These are phyloP conservation scores for Cheirogaleus medius DNA, from an alignment of 2,113 vertebrate genomes.

Conservation along the genomic window DNA sequence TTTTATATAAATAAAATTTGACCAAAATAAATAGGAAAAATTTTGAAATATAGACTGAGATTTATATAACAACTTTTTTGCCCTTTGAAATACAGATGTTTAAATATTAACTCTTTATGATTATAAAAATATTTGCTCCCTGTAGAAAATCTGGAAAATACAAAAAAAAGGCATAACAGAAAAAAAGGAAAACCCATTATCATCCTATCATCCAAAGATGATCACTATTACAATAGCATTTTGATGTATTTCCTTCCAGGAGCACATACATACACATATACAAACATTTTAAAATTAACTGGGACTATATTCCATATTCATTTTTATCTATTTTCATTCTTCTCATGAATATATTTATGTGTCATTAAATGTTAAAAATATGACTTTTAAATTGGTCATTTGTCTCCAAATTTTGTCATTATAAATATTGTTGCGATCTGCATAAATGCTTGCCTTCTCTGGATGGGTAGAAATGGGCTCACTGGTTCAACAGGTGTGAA, in stretches of 20 bases:
- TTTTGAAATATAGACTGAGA: background rate
- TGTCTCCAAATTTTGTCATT: slow-evolving; percentile 11
- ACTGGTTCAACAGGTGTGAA: background rate
- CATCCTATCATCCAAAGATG: background rate
- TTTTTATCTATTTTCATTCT: background rate
- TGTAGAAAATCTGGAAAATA: background rate
- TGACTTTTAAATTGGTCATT: background rate
- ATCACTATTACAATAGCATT: background rate
- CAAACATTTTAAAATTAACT: background rate
- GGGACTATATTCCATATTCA: background rate
- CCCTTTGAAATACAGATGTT: background rate
- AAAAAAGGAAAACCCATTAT: background rate
- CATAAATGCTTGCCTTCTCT: background rate
- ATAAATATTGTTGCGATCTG: background rate
- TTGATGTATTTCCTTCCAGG: background rate
- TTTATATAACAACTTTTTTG: background rate
- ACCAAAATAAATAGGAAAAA: slow-evolving; percentile 10
- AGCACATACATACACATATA: background rate
- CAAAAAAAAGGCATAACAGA: background rate
- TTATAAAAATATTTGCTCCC: slow-evolving; percentile 14
- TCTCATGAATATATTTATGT: background rate
- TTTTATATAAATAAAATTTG: slow-evolving; percentile 2
- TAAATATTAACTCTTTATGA: slow-evolving; percentile 31
- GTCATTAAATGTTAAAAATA: background rate
- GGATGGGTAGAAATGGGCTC: background rate